Evolutionary conservation across 1,140 invertebrate species (phyloP).

Genomic region (Propsilocerus akamusi): DNA sequence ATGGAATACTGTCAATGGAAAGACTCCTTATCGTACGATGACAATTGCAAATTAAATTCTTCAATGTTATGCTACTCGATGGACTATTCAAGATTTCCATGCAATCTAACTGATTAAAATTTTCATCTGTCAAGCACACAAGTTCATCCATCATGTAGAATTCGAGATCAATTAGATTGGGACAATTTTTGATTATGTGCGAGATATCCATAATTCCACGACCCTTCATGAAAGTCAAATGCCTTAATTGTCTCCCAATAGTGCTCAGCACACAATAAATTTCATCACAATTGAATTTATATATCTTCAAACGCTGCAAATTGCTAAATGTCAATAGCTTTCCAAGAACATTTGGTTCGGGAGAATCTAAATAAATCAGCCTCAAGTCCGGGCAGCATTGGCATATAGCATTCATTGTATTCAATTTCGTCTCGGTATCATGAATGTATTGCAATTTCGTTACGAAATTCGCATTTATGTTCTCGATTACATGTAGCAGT

Average conservation of each 20-base stretch:
- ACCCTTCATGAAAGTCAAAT: constrained; percentile 38
- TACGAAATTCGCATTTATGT: constrained; percentile 29
- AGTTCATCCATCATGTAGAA: constrained; percentile 38
- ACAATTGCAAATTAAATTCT: constrained; percentile 33
- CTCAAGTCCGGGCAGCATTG: constrained; percentile 35
- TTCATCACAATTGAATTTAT: constrained; percentile 37
- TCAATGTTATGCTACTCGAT: constrained; percentile 30
- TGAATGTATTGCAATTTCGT: constrained; percentile 39
- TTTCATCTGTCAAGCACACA: constrained; percentile 31
- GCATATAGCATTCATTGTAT: constrained; percentile 32
- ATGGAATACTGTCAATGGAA: constrained; percentile 28
- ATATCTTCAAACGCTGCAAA: constrained; percentile 35
- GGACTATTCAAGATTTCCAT: constrained; percentile 40
- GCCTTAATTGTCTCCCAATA: constrained; percentile 31
- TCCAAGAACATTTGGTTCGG: constrained; percentile 30
- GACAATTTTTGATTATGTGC: constrained; percentile 32
- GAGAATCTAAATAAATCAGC: constrained; percentile 37
- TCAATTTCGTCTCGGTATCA: constrained; percentile 33
- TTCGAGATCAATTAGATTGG: constrained; percentile 33
- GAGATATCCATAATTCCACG: constrained; percentile 34
- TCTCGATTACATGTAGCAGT: constrained; percentile 29
- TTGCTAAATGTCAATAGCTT: constrained; percentile 24
- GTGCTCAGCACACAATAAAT: constrained; percentile 32
- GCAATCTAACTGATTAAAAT: constrained; percentile 36
- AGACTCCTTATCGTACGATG: constrained; percentile 33